Evolutionary conservation across 2,797 vertebrate species (phyloP), one percentile per base, ranked within the genome.

Genomic region (Scarus forsteni): DNA sequence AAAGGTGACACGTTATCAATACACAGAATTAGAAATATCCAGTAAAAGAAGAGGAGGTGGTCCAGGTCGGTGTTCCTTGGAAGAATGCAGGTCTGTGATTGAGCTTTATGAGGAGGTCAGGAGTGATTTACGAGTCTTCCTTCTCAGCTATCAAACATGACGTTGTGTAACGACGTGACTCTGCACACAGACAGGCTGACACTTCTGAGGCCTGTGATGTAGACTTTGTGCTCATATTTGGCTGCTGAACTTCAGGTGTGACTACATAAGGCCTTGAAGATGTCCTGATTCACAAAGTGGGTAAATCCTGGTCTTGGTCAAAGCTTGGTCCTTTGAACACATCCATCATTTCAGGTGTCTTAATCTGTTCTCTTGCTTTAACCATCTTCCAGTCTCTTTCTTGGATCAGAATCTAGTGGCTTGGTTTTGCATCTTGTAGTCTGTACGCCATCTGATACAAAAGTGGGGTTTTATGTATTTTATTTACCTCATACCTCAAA

Each of bases 101-200:
- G 50, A 52, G 40, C 54, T 79, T 79, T 45, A 74, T 43, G 44
- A 45, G 39, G 8, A 1, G 0, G 10, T 1, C 15, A 1, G 3
- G 58, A 34, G 7, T 63, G 75, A 86, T 83, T 86, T 75, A 81
- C 18, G 63, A 66, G 42, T 1, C 0, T 0, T 44, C 36, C 53
- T 13, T 79, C 75, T 82, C 80, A 66, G 38, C 78, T 83, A 50
- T 75, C 70, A 66, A 38, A 66, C 11, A 11, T 38, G 40, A 62
- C 13, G 64, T 59, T 50, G 36, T 67, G 46, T 36, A 44, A 79
- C 14, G 5, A 57, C 19, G 3, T 43, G 44, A 66, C 74, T 68
- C 35, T 54, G 58, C 58, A 68, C 50, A 70, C 39, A 4, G 44
- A 57, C 61, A 19, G 34, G 5, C 15, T 35, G 61, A 50, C 52